A percentile compares a stretch with the other conserved stretches of the same genome.
Evolutionary conservation across 2,113 vertebrate genomes (phyloP).

Genomic region (Pseudorectes ferrugineus): DNA sequence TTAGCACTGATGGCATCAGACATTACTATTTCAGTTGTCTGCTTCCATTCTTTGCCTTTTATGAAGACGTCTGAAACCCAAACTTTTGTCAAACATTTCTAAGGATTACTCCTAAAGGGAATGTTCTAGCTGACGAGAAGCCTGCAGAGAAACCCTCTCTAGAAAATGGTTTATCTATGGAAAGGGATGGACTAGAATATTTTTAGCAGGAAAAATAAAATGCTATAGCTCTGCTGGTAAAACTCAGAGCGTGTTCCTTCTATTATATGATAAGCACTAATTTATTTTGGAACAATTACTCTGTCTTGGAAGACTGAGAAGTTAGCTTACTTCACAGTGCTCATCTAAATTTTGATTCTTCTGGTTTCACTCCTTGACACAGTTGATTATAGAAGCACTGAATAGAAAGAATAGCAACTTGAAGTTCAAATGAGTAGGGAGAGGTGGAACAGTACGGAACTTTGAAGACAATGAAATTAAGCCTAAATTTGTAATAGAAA

Average conservation of each 20-base stretch:
- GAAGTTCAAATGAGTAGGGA: conserved; percentile 37
- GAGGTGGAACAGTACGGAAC: conserved; percentile 11
- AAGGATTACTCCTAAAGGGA: not conserved
- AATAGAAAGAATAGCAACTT: not conserved
- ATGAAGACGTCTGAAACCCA: not conserved
- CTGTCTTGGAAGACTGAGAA: not conserved
- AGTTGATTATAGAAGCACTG: conserved; percentile 15
- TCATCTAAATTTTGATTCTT: conserved; percentile 10
- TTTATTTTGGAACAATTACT: conserved; percentile 14
- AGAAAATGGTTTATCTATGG: not conserved
- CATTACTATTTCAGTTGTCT: not conserved
- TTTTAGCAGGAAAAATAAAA: not conserved
- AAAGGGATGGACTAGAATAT: not conserved
- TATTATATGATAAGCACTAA: not conserved
- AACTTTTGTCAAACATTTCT: not conserved
- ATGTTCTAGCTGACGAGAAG: not conserved
- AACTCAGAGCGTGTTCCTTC: not conserved
- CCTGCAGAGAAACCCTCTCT: not conserved
- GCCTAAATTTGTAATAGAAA: conserved; percentile 54
- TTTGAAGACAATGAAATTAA: conserved; percentile 61
- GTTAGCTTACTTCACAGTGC: not conserved
- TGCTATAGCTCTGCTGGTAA: not conserved
- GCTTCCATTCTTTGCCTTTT: not conserved
- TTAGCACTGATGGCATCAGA: not conserved
- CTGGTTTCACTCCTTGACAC: not conserved